A percentile compares a stretch with the other conserved stretches of the same genome.
Conservation (phyloP, 2,888 invertebrate species). For the Synergus itoensis region DNA sequence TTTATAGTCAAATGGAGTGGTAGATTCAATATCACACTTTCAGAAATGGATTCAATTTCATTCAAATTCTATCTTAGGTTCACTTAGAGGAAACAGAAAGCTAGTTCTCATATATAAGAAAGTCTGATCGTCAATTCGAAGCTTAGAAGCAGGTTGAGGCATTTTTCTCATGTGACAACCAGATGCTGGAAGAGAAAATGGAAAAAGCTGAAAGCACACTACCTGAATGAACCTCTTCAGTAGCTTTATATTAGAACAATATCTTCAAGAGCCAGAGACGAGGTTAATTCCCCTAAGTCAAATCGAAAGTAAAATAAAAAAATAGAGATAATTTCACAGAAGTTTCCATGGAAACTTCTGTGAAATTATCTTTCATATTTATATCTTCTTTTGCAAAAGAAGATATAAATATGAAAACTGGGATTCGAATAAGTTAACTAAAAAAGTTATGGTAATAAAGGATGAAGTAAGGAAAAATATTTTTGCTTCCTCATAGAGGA, state of each 20-base stretch:
- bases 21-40: constrained; percentile 22
- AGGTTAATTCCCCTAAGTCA: not conserved
- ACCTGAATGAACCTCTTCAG: constrained; percentile 14
- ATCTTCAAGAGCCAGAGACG: not conserved
- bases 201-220: constrained; percentile 30
- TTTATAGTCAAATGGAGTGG: not conserved
- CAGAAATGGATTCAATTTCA: constrained; percentile 28
- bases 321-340: not conserved
- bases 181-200: not conserved
- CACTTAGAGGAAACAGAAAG: not conserved
- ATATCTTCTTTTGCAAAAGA: too few species aligned
- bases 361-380: too few species aligned
- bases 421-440: too few species aligned
- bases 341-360: too few species aligned
- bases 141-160: constrained; percentile 9
- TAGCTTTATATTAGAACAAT: constrained; percentile 17
- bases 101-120: constrained; percentile 11
- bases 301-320: not conserved
- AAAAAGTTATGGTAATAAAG: too few species aligned
- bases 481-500: too few species aligned
- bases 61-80: constrained; percentile 25
- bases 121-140: constrained; percentile 3
- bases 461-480: too few species aligned
- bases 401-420: too few species aligned
- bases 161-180: constrained; percentile 28